Base-by-base conservation (phyloP, 2,888 invertebrate species). In the Glaucopsyche alexis region DNA sequence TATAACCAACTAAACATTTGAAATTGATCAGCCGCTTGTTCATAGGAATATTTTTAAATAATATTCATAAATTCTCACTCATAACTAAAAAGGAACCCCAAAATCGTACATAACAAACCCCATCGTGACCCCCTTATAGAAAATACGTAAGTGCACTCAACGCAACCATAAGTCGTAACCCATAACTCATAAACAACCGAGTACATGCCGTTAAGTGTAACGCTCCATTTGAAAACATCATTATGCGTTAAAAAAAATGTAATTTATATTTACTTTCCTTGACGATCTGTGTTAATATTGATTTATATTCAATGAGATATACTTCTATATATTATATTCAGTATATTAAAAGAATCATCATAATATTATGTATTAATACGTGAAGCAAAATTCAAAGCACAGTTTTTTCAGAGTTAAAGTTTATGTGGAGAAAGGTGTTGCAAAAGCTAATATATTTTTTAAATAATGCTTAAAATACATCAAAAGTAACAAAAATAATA, bases 161-260 rank as follows among this genome's bases (percentile, higher is more conserved):
- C 13, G 60, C 29, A 60, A 7, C 60, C 60, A 60, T n/a, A n/a
- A n/a, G n/a, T n/a, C n/a, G n/a, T n/a, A n/a, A n/a, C n/a, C n/a
- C n/a, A n/a, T 60, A 60, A 60, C 29, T 60, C 29, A 60, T 60
- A 60, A 60, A 38, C 47, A 47, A 47, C 13, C 29, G 29, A 7
- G 29, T 60, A 60, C 55, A 55, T 55, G 19, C 55, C 55, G 55
- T 29, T 60, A 52, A 9, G 55, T 60, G 16, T 60, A 60, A 60
- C 11, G 55, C 55, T 60, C 19, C 55, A 60, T 60, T 60, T 55
- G 55, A 19, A 60, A 60, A 19, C 55, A 13, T 29, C 19, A 55
- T 55, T 60, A 60, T 29, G 55, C 55, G 19, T 29, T 29, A 60
- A 16, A 60, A 60, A 19, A 60, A 60, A 19, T 60, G 19, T 29